Percentiles rank a stretch among this genome's conserved stretches.
phyloP scores from a whole-genome alignment of 2,888 invertebrate species.

The Erpobdella octoculata region DNA sequence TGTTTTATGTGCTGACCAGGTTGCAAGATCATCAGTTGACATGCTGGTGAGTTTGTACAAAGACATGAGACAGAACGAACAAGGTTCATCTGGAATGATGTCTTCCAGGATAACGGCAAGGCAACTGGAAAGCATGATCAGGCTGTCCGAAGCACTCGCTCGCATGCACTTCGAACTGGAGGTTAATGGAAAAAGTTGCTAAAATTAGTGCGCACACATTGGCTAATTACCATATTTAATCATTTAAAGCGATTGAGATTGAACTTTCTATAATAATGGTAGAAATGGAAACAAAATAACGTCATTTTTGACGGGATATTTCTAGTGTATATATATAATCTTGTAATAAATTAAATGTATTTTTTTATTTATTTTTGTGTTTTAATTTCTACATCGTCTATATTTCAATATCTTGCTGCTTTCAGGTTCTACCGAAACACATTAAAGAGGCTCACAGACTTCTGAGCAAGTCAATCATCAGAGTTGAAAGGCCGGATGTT shows the following conservation, averaged over 20 bases:
- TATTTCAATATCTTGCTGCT: not conserved
- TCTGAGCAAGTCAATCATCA: constrained; percentile 88
- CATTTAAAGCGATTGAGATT: no score
- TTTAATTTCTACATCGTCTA: not conserved
- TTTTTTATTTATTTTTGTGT: not conserved
- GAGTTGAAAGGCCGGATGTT: constrained; percentile 95
- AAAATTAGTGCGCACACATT: no score
- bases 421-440: constrained; percentile 67
- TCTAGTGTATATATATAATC: no score
- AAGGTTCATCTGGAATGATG: constrained; percentile 62
- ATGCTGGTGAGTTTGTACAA: constrained; percentile 81
- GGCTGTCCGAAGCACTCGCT: constrained; percentile 91
- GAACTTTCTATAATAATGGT: no score
- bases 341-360: no score
- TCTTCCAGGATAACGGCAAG: constrained; percentile 94
- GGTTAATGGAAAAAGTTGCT: no score
- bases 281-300: no score
- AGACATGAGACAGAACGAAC: constrained; percentile 73
- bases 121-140: constrained; percentile 87
- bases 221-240: no score
- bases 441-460: constrained; percentile 83
- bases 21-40: constrained; percentile 67
- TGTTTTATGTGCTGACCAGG: constrained; percentile 44
- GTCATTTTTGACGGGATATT: no score
- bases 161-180: constrained; percentile 87